Base-by-base conservation (phyloP, 2,888 invertebrate species). In the Pherbina coryleti region DNA sequence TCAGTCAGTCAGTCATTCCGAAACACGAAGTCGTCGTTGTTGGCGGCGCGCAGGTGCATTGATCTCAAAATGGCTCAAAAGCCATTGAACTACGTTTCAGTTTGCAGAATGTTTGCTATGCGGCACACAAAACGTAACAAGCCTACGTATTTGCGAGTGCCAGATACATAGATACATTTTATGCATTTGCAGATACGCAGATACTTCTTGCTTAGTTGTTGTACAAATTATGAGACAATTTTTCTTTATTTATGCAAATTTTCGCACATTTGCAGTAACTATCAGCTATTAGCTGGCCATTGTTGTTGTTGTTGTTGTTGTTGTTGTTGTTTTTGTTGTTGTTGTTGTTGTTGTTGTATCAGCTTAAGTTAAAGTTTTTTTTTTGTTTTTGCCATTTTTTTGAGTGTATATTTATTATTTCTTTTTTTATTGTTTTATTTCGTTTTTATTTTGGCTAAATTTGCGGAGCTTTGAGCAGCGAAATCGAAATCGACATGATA, bases 11-110 rank as follows among this genome's bases (percentile, higher is more conserved):
- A 62, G 76, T 75, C 76, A 79, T 76, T 80, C 77, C 62, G 76
- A 79, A 67, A 64, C 60, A 22, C 31, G 28, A 53, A 25, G 66
- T 77, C 22, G 74, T 34, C 19, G 66, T 77, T 17, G 74, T 34
- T 17, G n/a, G 76, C 22, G 51, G 64, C 66, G 44, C 82, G 82
- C 84, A 83, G 87, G 87, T 88, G 87, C 87, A 86, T 88, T 88
- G 87, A 84, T 87, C 87, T 88, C 83, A 85, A 87, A 88, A 87
- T 87, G 87, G 87, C 85, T 84, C 87, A 87, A 88, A 87, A 85
- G 87, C 88, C 87, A 84, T 87, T 87, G 87, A 87, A 87, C 87
- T 87, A 85, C 79, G 81, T 82, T 74, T 67, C 77, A 76, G 76
- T 76, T 77, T 77, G 79, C 66, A 75, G 74, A 66, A 75, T 66